Evolutionary conservation across 2,113 vertebrate genomes (phyloP).

Genomic region (Cynocephalus volans): DNA sequence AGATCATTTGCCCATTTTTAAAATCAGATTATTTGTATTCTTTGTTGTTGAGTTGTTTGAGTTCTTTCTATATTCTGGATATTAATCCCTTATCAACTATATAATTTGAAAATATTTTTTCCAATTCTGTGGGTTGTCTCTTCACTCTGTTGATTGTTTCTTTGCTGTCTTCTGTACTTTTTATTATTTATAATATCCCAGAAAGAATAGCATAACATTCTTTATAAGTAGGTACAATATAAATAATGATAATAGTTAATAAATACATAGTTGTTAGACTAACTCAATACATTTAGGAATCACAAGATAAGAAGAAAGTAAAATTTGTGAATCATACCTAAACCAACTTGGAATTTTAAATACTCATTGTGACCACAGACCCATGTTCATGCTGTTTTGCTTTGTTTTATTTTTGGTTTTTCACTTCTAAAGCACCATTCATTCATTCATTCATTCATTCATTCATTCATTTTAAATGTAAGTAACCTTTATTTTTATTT

Average conservation of each 20-base stretch:
- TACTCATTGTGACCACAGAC: neutral
- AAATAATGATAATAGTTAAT: neutral
- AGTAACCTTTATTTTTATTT: too few relatives aligned
- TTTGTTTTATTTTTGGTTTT: neutral
- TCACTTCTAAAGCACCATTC: neutral
- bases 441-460: too few relatives aligned
- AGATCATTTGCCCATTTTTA: too few relatives aligned
- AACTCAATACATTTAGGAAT: constrained; percentile 1
- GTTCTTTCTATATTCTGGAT: too few relatives aligned
- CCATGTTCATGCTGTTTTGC: neutral
- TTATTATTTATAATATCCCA: neutral
- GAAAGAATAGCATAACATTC: neutral
- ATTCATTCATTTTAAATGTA: too few relatives aligned
- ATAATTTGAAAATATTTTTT: too few relatives aligned
- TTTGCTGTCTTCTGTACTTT: neutral
- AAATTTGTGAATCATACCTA: neutral
- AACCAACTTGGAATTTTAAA: constrained; percentile 35
- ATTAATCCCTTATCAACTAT: too few relatives aligned
- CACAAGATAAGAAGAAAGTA: constrained; percentile 44
- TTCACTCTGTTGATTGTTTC: too few relatives aligned
- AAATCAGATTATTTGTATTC: too few relatives aligned
- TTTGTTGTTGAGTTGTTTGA: too few relatives aligned
- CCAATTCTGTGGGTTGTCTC: too few relatives aligned
- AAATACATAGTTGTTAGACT: neutral
- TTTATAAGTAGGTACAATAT: neutral